phyloP scores from a whole-genome alignment of 2,888 invertebrate genomes.

The Drepana falcataria region DNA sequence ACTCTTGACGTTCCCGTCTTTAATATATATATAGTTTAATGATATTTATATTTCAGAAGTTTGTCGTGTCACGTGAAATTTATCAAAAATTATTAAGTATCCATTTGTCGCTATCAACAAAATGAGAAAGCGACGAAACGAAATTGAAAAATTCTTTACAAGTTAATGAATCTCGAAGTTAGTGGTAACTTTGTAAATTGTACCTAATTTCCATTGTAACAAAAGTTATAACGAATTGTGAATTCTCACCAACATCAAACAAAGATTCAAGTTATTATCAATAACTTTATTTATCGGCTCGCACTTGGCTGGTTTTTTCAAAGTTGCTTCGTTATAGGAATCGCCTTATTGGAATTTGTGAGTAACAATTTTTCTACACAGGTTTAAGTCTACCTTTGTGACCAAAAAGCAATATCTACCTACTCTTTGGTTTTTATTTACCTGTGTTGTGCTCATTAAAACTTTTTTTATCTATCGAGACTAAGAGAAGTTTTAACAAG shows the following conservation, averaged over 20 bases:
- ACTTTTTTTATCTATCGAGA: conserved; percentile 38
- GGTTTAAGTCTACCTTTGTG: background rate
- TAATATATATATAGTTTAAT: too few relatives aligned
- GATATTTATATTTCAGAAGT: background rate
- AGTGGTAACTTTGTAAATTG: background rate
- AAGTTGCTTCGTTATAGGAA: background rate
- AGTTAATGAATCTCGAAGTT: background rate
- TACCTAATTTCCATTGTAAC: background rate
- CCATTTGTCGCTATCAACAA: background rate
- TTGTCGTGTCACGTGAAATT: background rate
- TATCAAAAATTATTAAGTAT: background rate
- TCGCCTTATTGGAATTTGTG: background rate
- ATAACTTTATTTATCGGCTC: background rate
- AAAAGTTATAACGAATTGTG: background rate
- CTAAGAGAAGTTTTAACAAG: conserved; percentile 46
- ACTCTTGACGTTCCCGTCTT: too few relatives aligned
- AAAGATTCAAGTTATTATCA: background rate
- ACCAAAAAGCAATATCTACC: background rate
- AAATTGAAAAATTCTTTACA: background rate
- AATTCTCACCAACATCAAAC: background rate
- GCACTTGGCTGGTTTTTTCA: conserved; percentile 1
- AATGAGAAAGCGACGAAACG: background rate
- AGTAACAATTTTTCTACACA: background rate
- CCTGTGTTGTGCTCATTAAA: conserved; percentile 39
- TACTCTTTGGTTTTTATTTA: conserved; percentile 29